Percentiles rank a stretch among this genome's conserved stretches.
These are phyloP conservation scores for Eristalis pertinax DNA, from an alignment of 2,888 invertebrate species.

Conservation along the genomic window DNA sequence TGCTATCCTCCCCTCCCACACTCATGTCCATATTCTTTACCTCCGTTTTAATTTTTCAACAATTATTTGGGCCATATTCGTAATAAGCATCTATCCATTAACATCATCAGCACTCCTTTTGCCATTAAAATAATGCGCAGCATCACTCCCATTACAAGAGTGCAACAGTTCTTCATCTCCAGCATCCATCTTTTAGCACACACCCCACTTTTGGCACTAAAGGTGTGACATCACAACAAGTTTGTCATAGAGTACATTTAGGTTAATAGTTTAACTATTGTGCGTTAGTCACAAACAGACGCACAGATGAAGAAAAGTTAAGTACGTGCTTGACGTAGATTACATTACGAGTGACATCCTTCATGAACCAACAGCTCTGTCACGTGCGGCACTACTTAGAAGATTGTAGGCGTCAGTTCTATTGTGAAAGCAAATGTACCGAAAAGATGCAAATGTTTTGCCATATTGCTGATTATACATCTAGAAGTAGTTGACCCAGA, in stretches of 20 bases:
- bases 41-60: no score
- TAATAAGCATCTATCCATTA: no score
- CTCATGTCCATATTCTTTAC: no score
- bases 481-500: neutral
- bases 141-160: no score
- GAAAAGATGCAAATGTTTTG: slow-evolving; percentile 4
- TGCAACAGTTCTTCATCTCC: neutral
- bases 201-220: neutral
- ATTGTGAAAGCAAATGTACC: neutral
- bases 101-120: no score
- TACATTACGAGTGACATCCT: neutral
- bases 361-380: neutral
- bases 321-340: slow-evolving; percentile 6
- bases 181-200: neutral
- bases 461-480: neutral
- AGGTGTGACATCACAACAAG: neutral
- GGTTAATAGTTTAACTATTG: slow-evolving; percentile 1
- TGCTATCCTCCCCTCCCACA: no score
- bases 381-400: slow-evolving; percentile 2
- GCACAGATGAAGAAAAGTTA: neutral
- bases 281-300: neutral
- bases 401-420: neutral
- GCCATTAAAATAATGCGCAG: no score
- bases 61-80: no score
- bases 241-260: neutral